Evolutionary conservation across 2,888 invertebrate species (phyloP).

Genomic region (Hermodice carunculata): DNA sequence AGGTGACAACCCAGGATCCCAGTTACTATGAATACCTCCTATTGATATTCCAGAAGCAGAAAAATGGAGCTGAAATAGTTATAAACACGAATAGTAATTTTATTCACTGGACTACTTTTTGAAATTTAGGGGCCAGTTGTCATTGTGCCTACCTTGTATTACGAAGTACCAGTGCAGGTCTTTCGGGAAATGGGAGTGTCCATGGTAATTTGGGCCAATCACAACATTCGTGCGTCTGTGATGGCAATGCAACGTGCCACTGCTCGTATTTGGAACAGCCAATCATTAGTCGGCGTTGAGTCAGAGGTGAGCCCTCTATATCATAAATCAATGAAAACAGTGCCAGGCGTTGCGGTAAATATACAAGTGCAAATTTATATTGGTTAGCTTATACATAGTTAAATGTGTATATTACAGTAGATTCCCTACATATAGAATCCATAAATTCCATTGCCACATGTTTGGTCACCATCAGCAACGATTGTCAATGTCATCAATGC

Average conservation of each 20-base stretch:
- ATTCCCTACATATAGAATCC: too few relatives aligned
- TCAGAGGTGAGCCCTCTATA: slow-evolving; percentile 55
- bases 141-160: slow-evolving; percentile 71
- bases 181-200: slow-evolving; percentile 69
- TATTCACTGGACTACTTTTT: too few relatives aligned
- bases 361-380: background rate
- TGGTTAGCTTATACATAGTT: background rate
- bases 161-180: slow-evolving; percentile 66
- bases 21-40: too few relatives aligned
- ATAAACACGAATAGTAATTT: too few relatives aligned
- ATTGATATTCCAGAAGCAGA: too few relatives aligned
- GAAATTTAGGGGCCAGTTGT: slow-evolving; percentile 68
- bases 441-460: too few relatives aligned
- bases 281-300: slow-evolving; percentile 66
- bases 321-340: too few relatives aligned
- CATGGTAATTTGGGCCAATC: slow-evolving; percentile 71
- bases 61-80: too few relatives aligned
- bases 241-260: slow-evolving; percentile 69
- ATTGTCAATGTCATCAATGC: too few relatives aligned
- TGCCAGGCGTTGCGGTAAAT: background rate
- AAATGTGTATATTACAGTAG: background rate
- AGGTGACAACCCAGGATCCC: too few relatives aligned
- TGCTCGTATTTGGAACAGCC: slow-evolving; percentile 63
- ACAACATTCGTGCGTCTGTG: slow-evolving; percentile 69
- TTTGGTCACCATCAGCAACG: too few relatives aligned